Conservation (phyloP, 2,888 invertebrate species). For the Selenia dentaria region DNA sequence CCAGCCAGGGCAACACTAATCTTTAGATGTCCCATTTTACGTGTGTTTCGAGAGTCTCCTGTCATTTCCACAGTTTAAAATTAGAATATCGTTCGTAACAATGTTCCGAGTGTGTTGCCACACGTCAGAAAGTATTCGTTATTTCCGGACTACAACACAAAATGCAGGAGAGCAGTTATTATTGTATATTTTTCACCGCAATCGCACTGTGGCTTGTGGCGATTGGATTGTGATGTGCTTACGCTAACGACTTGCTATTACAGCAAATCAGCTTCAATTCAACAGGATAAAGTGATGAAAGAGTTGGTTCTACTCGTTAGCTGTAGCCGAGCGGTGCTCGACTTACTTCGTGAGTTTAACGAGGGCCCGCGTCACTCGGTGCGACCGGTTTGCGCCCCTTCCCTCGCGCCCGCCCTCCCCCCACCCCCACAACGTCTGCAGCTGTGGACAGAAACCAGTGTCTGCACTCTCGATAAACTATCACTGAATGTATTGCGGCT, state of each 20-base stretch:
- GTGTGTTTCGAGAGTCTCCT: background rate
- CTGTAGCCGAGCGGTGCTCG: background rate
- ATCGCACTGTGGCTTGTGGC: no score
- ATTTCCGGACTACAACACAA: background rate
- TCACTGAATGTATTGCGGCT: background rate
- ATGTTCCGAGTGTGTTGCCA: background rate
- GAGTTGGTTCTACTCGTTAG: background rate
- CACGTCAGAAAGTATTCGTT: background rate
- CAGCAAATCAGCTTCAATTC: no score
- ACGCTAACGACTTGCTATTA: no score
- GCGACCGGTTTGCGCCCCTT: background rate
- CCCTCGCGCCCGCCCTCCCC: background rate
- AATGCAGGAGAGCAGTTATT: background rate
- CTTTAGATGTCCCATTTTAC: no score
- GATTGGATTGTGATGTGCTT: no score
- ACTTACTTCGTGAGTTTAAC: background rate
- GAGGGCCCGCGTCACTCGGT: background rate
- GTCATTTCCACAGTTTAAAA: background rate
- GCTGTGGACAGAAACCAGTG: background rate
- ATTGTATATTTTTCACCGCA: no score
- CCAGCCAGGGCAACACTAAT: no score
- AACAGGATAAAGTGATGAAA: background rate
- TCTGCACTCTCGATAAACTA: background rate
- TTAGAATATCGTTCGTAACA: background rate
- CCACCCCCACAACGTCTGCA: background rate